phyloP scores from a whole-genome alignment of 1,140 invertebrate species.

The Drosophila bocqueti region DNA sequence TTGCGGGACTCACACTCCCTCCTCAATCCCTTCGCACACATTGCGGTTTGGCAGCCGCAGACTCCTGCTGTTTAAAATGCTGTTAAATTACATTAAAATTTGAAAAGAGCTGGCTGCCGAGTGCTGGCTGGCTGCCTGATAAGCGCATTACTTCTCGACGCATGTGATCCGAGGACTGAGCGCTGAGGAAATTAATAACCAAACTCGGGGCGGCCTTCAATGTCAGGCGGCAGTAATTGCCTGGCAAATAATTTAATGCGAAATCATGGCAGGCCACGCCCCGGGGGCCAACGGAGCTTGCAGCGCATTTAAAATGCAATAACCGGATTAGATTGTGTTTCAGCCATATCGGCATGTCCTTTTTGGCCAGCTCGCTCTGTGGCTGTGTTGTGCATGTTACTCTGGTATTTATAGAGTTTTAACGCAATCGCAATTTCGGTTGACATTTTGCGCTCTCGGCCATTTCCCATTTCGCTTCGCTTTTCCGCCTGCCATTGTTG shows the following conservation, averaged over 20 bases:
- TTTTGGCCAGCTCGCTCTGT: conserved; percentile 17
- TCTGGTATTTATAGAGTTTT: conserved; percentile 84
- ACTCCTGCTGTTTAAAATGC: conserved; percentile 77
- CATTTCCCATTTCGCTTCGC: conserved; percentile 42
- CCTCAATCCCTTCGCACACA: conserved; percentile 3
- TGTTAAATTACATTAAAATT: conserved; percentile 82
- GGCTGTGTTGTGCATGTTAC: conserved; percentile 76
- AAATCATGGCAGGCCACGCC: conserved; percentile 32
- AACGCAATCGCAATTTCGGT: conserved; percentile 83
- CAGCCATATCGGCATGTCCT: conserved; percentile 74
- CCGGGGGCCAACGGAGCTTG: conserved; percentile 52
- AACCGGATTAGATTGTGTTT: conserved; percentile 82
- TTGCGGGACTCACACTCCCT: conserved; percentile 49
- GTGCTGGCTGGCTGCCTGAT: conserved; percentile 47
- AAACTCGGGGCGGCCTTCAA: conserved; percentile 21
- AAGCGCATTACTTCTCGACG: conserved; percentile 58
- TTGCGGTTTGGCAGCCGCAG: conserved; percentile 51
- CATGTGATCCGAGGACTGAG: conserved; percentile 14
- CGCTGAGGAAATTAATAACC: conserved; percentile 1
- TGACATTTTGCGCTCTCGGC: conserved; percentile 76
- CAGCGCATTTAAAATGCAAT: conserved; percentile 81
- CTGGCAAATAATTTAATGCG: conserved; percentile 57
- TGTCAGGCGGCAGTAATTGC: conserved; percentile 51
- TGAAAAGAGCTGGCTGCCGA: conserved; percentile 56
- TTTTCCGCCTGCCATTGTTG: conserved; percentile 49